Base-by-base conservation (phyloP, 2,797 vertebrate species). In the Macroramphosus scolopax region DNA sequence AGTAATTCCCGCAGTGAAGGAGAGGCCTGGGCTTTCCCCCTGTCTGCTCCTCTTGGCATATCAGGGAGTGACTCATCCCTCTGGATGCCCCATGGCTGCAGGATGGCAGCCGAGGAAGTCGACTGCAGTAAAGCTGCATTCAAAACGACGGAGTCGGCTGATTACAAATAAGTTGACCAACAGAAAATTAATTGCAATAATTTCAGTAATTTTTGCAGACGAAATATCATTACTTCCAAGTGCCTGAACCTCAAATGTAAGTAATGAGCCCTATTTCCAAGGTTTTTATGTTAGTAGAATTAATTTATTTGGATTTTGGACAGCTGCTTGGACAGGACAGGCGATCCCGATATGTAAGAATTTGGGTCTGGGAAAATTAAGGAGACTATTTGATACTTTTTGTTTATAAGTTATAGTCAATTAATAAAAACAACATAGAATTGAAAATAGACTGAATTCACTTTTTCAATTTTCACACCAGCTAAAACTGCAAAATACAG, bases 31-130 rank as follows among this genome's bases (percentile, higher is more conserved):
- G 73, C 62, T 72, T 75, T 37, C 69, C 80, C 66, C 52, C 52
- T 32, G 57, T 77, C 65, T 68, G 44, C 38, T 65, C 49, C 32
- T 63, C 35, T 61, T 76, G 68, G 64, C 60, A 38, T 44, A 11
- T 57, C 67, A 59, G 34, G 0, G 13, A 50, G 49, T 81, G 76
- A 81, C 62, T 84, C 80, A 76, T 52, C 15, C 51, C 31, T 51
- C 40, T 68, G 56, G 62, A 39, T 59, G 62, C 17, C 46, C 57
- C 38, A 3, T 40, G 58, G 64, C 40, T 40, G 55, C 34, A 14
- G 46, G 24, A 16, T 34, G 32, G 37, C 50, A 58, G 51, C 38
- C 48, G 53, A 51, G 24, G 44, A 42, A 41, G 7, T 34, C 4
- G 8, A 35, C 22, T 12, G 26, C 1, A 18, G 9, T 5, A 11